Conservation (phyloP, 2,797 vertebrate species). For the Poeciliopsis presidionis region DNA sequence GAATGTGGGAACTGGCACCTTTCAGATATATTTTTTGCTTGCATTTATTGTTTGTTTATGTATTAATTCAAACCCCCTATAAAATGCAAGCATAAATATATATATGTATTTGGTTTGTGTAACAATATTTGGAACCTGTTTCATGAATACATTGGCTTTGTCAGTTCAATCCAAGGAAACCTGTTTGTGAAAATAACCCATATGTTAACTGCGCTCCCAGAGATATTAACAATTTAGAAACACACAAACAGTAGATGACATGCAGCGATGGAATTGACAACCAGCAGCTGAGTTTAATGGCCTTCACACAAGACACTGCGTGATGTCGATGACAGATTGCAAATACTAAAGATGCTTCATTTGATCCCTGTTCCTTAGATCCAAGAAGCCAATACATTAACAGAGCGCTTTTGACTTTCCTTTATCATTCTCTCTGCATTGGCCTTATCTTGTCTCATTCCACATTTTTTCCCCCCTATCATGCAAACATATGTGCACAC, state of each 20-base stretch:
- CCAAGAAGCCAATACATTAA: slow-evolving; percentile 39
- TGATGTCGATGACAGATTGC: slow-evolving; percentile 61
- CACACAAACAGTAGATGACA: slow-evolving; percentile 33
- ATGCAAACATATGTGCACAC: slow-evolving; percentile 9
- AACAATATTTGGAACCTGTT: not conserved
- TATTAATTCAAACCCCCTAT: not conserved
- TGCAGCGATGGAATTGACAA: slow-evolving; percentile 29
- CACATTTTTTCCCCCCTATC: not conserved
- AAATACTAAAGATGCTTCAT: slow-evolving; percentile 63
- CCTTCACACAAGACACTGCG: slow-evolving; percentile 35
- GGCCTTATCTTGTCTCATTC: slow-evolving; percentile 3
- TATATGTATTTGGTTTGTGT: not conserved
- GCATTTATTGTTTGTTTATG: too few species aligned
- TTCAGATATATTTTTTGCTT: not conserved
- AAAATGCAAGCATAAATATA: not conserved
- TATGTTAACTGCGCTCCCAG: slow-evolving; percentile 24
- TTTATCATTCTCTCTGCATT: not conserved
- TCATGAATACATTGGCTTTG: not conserved
- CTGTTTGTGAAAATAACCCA: slow-evolving; percentile 25
- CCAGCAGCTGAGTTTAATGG: slow-evolving; percentile 38
- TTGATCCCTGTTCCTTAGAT: slow-evolving; percentile 48
- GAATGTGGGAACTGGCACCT: not conserved
- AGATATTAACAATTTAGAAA: slow-evolving; percentile 48
- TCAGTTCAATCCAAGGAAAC: slow-evolving; percentile 30
- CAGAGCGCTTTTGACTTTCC: not conserved